These are phyloP conservation scores for Mandrillus leucophaeus DNA, from an alignment of 2,113 vertebrate species.

Conservation along the genomic window DNA sequence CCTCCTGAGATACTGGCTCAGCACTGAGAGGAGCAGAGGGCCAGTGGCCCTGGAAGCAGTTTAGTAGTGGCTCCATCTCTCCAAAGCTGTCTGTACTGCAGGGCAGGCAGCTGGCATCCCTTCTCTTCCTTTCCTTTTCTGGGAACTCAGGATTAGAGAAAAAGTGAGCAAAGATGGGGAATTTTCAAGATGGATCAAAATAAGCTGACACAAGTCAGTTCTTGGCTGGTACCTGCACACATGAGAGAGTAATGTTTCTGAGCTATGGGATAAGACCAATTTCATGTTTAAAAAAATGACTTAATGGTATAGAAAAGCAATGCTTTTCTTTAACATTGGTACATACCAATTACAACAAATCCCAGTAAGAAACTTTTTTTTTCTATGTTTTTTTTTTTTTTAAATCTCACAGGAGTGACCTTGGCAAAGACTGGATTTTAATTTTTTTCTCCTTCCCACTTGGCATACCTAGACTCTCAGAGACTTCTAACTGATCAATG, in stretches of 20 bases:
- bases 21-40: fast-evolving
- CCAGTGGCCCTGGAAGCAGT: not conserved
- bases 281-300: not conserved
- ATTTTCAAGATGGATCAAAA: not conserved
- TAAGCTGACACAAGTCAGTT: not conserved
- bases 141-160: not conserved
- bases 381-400: not conserved
- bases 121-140: not conserved
- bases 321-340: not conserved
- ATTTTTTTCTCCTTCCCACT: not conserved
- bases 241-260: not conserved
- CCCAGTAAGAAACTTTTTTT: not conserved
- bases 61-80: not conserved
- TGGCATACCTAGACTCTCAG: too few species aligned
- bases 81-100: not conserved
- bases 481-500: not conserved
- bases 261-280: not conserved
- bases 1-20: not conserved
- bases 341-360: not conserved
- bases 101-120: not conserved
- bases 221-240: not conserved
- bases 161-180: fast-evolving
- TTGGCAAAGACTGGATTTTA: not conserved
- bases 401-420: not conserved
- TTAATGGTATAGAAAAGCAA: not conserved